Percentiles rank a stretch among this genome's conserved stretches.
These are phyloP conservation scores for Anoplius nigerrimus DNA, from an alignment of 2,888 invertebrate genomes.

Conservation along the genomic window DNA sequence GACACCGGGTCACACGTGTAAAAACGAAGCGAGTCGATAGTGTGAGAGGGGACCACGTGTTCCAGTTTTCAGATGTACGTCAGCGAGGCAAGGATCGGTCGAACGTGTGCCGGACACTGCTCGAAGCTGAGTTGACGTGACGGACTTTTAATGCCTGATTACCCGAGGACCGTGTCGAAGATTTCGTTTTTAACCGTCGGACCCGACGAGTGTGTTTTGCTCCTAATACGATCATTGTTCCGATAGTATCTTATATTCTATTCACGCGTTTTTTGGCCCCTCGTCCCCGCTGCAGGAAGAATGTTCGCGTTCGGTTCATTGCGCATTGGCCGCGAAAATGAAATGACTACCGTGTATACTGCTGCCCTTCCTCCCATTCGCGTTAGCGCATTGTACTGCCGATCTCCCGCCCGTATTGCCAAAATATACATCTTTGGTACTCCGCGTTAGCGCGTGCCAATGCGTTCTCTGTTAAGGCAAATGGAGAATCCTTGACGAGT, in stretches of 20 bases:
- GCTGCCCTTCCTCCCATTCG: slow-evolving; percentile 18
- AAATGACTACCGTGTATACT: neutral
- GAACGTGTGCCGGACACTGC: neutral
- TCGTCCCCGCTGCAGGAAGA: slow-evolving; percentile 60
- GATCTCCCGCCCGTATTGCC: neutral
- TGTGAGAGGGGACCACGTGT: neutral
- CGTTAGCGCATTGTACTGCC: neutral
- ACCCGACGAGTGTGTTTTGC: slow-evolving; percentile 30
- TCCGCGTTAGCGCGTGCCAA: too few relatives aligned
- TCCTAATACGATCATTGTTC: slow-evolving; percentile 35
- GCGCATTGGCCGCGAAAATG: too few relatives aligned
- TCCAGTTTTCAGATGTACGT: neutral
- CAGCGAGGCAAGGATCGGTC: too few relatives aligned
- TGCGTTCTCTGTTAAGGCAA: too few relatives aligned
- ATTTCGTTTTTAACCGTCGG: slow-evolving; percentile 40
- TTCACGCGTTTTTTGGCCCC: slow-evolving; percentile 67
- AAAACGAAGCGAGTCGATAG: slow-evolving; percentile 19
- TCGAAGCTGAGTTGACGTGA: neutral
- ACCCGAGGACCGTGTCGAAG: too few relatives aligned
- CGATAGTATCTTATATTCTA: slow-evolving; percentile 53
- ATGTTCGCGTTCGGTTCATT: slow-evolving; percentile 27
- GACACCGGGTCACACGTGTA: slow-evolving; percentile 35
- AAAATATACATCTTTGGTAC: too few relatives aligned
- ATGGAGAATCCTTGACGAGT: too few relatives aligned
- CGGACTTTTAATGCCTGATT: neutral